These are phyloP conservation scores for Tolypeutes matacus DNA, from an alignment of 2,797 vertebrate species.

Conservation along the genomic window DNA sequence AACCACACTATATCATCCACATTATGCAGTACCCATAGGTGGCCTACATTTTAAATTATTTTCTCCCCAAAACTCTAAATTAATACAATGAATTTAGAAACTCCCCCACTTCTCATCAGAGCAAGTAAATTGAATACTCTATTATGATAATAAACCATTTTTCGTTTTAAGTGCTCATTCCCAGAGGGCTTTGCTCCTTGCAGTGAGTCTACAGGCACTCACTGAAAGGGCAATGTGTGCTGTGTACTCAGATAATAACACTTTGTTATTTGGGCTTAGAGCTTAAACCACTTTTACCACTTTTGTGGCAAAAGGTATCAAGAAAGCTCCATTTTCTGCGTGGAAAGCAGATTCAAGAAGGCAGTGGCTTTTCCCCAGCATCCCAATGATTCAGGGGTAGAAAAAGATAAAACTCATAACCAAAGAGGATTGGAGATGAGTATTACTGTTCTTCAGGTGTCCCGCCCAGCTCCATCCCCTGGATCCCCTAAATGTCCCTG, in stretches of 20 bases:
- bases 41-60: slow-evolving; percentile 80
- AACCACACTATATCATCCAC: slow-evolving; percentile 63
- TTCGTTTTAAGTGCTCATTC: slow-evolving; percentile 53
- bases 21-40: slow-evolving; percentile 76
- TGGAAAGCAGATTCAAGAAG: background rate
- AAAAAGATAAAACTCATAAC: background rate
- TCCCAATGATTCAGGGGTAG: background rate
- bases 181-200: slow-evolving; percentile 65
- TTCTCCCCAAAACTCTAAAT: slow-evolving; percentile 75
- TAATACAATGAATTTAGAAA: slow-evolving; percentile 80
- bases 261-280: slow-evolving; percentile 56
- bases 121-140: slow-evolving; percentile 76
- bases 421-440: background rate
- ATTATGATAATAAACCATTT: slow-evolving; percentile 78
- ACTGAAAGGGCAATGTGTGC: slow-evolving; percentile 23
- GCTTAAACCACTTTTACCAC: background rate
- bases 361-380: background rate
- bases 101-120: slow-evolving; percentile 68
- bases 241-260: background rate
- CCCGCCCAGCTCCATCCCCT: background rate
- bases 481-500: background rate
- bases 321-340: background rate
- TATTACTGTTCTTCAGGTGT: background rate
- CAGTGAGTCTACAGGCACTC: slow-evolving; percentile 45
- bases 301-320: background rate